Evolutionary conservation across 92 coral and sea anemone genomes (phyloP).

Genomic region (Epizoanthus rinbou): DNA sequence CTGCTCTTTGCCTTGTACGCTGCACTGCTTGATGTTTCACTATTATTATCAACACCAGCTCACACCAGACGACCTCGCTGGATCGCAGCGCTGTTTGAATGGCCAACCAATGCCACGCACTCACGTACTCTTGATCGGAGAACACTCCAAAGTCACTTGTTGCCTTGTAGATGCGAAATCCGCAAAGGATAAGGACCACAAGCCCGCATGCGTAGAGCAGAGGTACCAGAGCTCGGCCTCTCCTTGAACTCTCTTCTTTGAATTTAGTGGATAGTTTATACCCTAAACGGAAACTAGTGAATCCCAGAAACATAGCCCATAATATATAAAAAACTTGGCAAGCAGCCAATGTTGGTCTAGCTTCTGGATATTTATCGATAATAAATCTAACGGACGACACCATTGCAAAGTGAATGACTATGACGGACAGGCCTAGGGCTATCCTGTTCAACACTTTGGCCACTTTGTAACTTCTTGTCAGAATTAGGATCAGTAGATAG

Average conservation of each 20-base stretch:
- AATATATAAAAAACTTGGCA: too few relatives aligned
- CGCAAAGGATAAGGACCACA: too few relatives aligned
- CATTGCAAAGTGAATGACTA: conserved; percentile 2
- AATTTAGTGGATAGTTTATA: too few relatives aligned
- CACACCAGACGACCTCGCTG: conserved; percentile 10
- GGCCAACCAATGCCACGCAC: conserved; percentile 9
- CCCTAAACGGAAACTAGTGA: too few relatives aligned
- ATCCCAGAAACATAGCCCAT: too few relatives aligned
- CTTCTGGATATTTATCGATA: conserved; percentile 5
- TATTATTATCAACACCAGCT: conserved; percentile 3
- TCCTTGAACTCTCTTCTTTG: too few relatives aligned
- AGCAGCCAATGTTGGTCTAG: too few relatives aligned
- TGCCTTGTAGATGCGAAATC: too few relatives aligned
- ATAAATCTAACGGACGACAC: neutral
- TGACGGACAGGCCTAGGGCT: neutral
- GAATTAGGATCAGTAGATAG: conserved; percentile 19
- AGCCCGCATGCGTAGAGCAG: too few relatives aligned
- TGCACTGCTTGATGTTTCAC: neutral
- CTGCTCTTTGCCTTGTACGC: neutral
- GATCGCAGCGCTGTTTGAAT: conserved; percentile 13
- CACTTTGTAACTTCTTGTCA: neutral
- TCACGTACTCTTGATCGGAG: neutral
- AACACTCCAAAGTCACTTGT: too few relatives aligned
- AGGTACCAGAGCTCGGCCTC: too few relatives aligned
- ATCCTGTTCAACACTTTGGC: neutral